Conservation (phyloP, 2,888 invertebrate genomes). For the Hirtodrosophila trivittata region DNA sequence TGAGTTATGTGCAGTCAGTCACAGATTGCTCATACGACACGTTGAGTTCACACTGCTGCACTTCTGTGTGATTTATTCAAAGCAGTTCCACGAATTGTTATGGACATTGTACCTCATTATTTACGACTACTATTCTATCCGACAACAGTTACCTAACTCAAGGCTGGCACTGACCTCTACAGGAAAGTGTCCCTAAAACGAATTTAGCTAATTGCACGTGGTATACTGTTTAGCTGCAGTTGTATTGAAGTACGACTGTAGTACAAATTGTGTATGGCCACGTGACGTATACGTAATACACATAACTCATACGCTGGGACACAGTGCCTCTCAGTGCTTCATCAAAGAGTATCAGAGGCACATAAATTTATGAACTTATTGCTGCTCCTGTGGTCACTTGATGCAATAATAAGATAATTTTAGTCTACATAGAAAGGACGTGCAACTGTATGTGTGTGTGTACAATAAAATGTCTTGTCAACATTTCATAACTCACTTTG, state of each 20-base stretch:
- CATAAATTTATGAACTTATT: slow-evolving; percentile 61
- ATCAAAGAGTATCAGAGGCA: slow-evolving; percentile 20
- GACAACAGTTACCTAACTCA: too few species aligned
- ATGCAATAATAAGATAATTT: slow-evolving; percentile 73
- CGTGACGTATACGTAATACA: slow-evolving; percentile 37
- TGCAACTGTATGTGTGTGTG: slow-evolving; percentile 9
- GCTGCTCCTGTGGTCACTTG: slow-evolving; percentile 54
- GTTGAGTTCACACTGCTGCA: slow-evolving; percentile 18
- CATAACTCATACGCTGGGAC: slow-evolving; percentile 50
- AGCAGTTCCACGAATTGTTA: slow-evolving; percentile 19
- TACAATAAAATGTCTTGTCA: slow-evolving; percentile 77
- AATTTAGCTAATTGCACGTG: too few species aligned
- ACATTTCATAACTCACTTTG: slow-evolving; percentile 78
- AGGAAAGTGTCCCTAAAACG: too few species aligned
- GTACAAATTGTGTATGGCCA: neutral
- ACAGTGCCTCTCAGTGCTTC: slow-evolving; percentile 5
- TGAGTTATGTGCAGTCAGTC: slow-evolving; percentile 49
- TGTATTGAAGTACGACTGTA: neutral
- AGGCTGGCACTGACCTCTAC: too few species aligned
- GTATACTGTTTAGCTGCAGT: too few species aligned
- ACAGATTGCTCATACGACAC: slow-evolving; percentile 53
- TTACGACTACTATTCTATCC: slow-evolving; percentile 23
- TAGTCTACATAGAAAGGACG: slow-evolving; percentile 41
- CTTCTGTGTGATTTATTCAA: slow-evolving; percentile 18
- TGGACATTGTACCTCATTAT: slow-evolving; percentile 27